Evolutionary conservation across 2,888 invertebrate genomes (phyloP), one percentile per base, ranked within the genome.

Genomic region (Blastobasis adustella): DNA sequence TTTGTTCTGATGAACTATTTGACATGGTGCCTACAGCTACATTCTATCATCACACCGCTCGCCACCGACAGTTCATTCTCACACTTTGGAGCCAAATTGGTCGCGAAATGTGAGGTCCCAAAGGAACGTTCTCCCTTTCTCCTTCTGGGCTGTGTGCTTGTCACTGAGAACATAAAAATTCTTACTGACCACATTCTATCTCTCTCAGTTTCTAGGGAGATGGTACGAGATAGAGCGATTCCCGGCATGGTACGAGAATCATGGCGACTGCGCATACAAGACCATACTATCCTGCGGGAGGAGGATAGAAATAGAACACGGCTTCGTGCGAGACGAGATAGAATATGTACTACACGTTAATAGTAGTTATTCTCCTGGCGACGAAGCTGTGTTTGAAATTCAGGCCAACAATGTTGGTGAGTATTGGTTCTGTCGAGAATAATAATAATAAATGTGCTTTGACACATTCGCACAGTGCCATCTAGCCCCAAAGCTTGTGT

Each of bases 151-250:
- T 23, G 23, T 23, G 3, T 23, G 23, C 23, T 23, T 23, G 23
- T n/a, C 10, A 37, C 5, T 45, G 38, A 49, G 6, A 39, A 6
- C 10, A 49, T 49, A 49, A 48, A 6, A 40, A 36, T 23, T 10
- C 42, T 45, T 10, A 1, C 37, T 23, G 23, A 23, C 23, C 23
- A 23, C 23, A 23, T 23, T 23, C 23, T 23, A 23, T 23, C 48
- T 8, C 0, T 74, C 72, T 5, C 73, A 88, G 88, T 88, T 88
- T 48, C 65, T 82, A 1, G 88, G 88, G 0, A 64, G 65, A 51
- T 88, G 88, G 88, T 79, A 79, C 49, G 85, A 80, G 50, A 73
- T 85, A 10, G 73, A 84, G 50, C 67, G 83, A 1, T 82, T 78
- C 47, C 86, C 86, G 0, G 66, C 71, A 0, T 86, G 83, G 84